These are phyloP conservation scores for Anoura caudifer DNA, from an alignment of 2,113 vertebrate species.

Conservation along the genomic window DNA sequence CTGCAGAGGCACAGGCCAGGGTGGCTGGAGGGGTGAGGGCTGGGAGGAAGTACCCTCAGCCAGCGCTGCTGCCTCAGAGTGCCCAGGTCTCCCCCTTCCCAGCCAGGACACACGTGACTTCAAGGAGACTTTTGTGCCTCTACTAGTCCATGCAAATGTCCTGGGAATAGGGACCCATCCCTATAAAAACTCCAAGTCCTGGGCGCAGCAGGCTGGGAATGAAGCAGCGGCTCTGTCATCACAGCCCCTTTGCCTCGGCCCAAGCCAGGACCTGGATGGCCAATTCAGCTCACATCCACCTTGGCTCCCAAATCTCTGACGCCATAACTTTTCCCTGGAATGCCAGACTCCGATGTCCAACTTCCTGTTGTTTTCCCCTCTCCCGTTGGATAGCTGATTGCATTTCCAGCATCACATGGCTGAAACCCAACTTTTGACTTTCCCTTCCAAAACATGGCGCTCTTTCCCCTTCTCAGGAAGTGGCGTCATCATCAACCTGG, in stretches of 20 bases:
- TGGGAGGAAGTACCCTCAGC: not conserved
- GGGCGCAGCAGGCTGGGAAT: not conserved
- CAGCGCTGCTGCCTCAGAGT: not conserved
- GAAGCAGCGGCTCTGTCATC: not conserved
- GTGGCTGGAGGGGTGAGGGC: too few species aligned
- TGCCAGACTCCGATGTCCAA: not conserved
- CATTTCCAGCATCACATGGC: not conserved
- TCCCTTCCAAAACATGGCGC: too few species aligned
- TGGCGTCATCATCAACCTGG: not conserved
- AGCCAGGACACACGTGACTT: not conserved
- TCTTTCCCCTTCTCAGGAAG: not conserved
- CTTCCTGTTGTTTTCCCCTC: not conserved
- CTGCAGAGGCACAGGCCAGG: not conserved
- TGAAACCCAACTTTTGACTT: not conserved
- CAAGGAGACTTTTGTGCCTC: not conserved
- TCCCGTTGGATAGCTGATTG: fast-evolving
- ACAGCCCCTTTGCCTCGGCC: not conserved
- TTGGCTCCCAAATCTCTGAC: not conserved
- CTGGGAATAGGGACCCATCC: not conserved
- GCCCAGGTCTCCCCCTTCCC: not conserved
- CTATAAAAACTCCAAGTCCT: not conserved
- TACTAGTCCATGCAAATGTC: not conserved
- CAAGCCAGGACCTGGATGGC: not conserved
- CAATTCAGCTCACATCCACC: too few species aligned
- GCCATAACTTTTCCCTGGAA: not conserved